Evolutionary conservation across 2,888 invertebrate genomes (phyloP).

Genomic region (Chaitophorus viminalis): DNA sequence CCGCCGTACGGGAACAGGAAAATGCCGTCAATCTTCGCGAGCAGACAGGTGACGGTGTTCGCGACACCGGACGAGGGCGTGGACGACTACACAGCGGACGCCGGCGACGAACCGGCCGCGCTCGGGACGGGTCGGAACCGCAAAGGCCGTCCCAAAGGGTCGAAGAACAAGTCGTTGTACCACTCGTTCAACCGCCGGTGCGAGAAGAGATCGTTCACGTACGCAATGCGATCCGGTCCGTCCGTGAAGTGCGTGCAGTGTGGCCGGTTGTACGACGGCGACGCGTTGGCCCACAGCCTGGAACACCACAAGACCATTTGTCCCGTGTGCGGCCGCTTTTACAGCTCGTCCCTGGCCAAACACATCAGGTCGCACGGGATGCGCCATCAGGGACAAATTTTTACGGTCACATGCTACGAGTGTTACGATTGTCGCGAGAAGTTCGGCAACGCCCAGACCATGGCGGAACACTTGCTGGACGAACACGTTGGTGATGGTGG

Average conservation of each 20-base stretch:
- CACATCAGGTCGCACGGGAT: conserved; percentile 47
- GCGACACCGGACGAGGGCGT: not conserved
- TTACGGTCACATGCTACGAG: conserved; percentile 40
- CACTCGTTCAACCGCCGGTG: not conserved
- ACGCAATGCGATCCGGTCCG: not conserved
- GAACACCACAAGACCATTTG: conserved; percentile 27
- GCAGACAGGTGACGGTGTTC: not conserved
- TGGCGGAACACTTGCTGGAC: conserved; percentile 20
- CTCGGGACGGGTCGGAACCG: not conserved
- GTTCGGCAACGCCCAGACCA: conserved; percentile 2
- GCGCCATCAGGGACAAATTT: not conserved
- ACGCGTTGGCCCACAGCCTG: conserved; percentile 27
- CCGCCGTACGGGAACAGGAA: not conserved
- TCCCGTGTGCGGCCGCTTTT: conserved; percentile 25
- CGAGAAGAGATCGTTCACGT: conserved; percentile 13
- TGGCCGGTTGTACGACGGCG: conserved; percentile 5
- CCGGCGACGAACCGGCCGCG: not conserved
- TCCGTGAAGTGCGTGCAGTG: conserved; percentile 7
- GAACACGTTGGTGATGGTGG: not conserved
- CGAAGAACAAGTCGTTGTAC: conserved; percentile 43
- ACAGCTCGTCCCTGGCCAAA: not conserved
- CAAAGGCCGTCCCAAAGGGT: conserved; percentile 54
- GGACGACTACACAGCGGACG: not conserved
- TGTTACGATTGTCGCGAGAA: conserved; percentile 49
- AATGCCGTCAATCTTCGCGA: not conserved